These are phyloP conservation scores for Trypoxylus dichotomus DNA, from an alignment of 1,140 invertebrate genomes.

Conservation along the genomic window DNA sequence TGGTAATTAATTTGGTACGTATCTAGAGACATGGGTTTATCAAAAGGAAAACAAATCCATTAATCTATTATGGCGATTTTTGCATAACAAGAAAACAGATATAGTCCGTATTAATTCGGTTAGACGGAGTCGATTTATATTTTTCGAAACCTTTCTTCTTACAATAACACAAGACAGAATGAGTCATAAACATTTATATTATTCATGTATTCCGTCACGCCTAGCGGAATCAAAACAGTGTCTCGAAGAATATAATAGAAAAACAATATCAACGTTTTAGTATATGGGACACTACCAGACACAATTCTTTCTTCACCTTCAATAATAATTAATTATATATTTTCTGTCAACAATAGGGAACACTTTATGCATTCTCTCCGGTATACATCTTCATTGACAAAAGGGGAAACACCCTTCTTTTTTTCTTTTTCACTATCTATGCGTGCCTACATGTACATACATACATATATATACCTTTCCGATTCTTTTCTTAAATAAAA, in stretches of 20 bases:
- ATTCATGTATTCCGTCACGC: not conserved
- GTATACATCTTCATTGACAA: slow-evolving; percentile 6
- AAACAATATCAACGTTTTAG: not conserved
- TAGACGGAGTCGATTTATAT: not conserved
- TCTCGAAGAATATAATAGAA: not conserved
- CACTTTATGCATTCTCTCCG: not conserved
- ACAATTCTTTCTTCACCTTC: slow-evolving; percentile 6
- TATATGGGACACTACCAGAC: not conserved
- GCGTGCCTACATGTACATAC: not conserved
- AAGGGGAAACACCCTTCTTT: slow-evolving; percentile 5
- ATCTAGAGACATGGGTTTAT: not conserved
- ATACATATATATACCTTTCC: not conserved
- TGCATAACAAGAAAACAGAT: not conserved
- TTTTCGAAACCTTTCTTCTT: not conserved
- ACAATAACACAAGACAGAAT: not conserved
- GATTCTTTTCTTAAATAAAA: slow-evolving; percentile 8
- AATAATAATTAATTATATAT: slow-evolving; percentile 1
- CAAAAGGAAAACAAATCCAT: not conserved
- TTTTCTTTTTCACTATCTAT: not conserved
- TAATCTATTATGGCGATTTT: not conserved
- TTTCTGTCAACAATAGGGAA: not conserved
- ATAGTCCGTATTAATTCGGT: not conserved
- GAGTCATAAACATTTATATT: slow-evolving; percentile 1
- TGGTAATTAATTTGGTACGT: not conserved
- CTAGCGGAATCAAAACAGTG: not conserved